These are phyloP conservation scores for Anthonomus grandis DNA, from an alignment of 1,140 invertebrate species.

Conservation along the genomic window DNA sequence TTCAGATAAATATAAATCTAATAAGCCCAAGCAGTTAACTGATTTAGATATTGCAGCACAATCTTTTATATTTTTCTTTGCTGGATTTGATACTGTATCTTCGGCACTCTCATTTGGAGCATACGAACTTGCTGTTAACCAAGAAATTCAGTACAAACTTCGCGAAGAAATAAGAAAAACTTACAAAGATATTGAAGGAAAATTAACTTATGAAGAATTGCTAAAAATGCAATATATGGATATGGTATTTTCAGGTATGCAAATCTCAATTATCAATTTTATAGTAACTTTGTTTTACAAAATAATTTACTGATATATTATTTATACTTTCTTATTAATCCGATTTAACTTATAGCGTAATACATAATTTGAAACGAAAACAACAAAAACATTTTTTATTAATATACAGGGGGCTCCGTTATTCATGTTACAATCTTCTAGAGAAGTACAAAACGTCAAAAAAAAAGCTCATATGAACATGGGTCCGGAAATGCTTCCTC, in stretches of 20 bases:
- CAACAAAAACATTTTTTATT: background rate
- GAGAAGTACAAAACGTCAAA: too few species aligned
- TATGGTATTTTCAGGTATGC: constrained; percentile 51
- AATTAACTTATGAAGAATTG: constrained; percentile 49
- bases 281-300: background rate
- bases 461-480: too few species aligned
- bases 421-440: too few species aligned
- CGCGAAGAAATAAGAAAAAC: constrained; percentile 42
- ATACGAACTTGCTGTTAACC: constrained; percentile 54
- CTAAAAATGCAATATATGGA: constrained; percentile 51
- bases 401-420: too few species aligned
- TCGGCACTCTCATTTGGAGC: constrained; percentile 41
- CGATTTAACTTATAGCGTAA: too few species aligned
- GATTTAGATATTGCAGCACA: constrained; percentile 40
- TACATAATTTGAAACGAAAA: background rate
- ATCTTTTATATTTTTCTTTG: constrained; percentile 47
- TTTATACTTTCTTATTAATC: background rate
- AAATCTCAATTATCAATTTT: too few species aligned
- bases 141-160: constrained; percentile 51
- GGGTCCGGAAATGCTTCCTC: too few species aligned
- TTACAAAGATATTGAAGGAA: constrained; percentile 35
- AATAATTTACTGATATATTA: too few species aligned
- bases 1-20: constrained; percentile 8
- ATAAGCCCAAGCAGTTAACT: constrained; percentile 1
- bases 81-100: constrained; percentile 48